Evolutionary conservation across 2,888 invertebrate genomes (phyloP).

Genomic region (Synanthedon vespiformis): DNA sequence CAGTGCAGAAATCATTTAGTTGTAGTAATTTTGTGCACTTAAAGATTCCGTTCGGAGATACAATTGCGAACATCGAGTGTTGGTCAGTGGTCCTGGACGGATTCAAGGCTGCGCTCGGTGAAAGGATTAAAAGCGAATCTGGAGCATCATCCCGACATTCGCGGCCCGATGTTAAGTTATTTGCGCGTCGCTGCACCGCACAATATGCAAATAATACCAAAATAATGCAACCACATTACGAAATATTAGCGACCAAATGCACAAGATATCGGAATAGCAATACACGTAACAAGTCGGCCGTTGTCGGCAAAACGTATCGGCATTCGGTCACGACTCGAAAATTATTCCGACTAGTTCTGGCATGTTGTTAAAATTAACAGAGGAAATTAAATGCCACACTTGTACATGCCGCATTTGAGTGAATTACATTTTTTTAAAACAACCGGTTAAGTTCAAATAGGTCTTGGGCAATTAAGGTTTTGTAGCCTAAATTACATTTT

Average conservation of each 20-base stretch:
- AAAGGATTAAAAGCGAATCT: conserved; percentile 61
- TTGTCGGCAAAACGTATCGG: conserved; percentile 59
- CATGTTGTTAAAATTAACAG: too few species aligned
- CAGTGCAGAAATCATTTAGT: too few species aligned
- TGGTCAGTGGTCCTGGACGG: conserved; percentile 38
- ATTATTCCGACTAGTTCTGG: conserved; percentile 21
- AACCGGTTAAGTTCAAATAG: too few species aligned
- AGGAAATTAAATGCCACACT: too few species aligned
- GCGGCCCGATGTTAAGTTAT: conserved; percentile 4
- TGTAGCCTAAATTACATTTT: too few species aligned
- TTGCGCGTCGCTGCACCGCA: conserved; percentile 29
- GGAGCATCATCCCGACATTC: conserved; percentile 43
- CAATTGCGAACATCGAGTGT: conserved; percentile 25
- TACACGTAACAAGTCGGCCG: conserved; percentile 51
- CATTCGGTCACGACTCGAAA: conserved; percentile 43
- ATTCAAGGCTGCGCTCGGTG: conserved; percentile 57
- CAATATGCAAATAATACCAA: conserved; percentile 56
- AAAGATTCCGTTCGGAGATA: too few species aligned
- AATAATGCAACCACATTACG: conserved; percentile 23
- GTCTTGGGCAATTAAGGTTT: too few species aligned
- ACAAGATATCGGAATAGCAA: conserved; percentile 33
- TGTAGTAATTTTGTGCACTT: too few species aligned
- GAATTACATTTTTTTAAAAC: too few species aligned
- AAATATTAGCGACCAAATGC: conserved; percentile 47
- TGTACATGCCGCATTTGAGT: too few species aligned